Base-by-base conservation (phyloP, 2,113 vertebrate species). In the Channa argus region DNA sequence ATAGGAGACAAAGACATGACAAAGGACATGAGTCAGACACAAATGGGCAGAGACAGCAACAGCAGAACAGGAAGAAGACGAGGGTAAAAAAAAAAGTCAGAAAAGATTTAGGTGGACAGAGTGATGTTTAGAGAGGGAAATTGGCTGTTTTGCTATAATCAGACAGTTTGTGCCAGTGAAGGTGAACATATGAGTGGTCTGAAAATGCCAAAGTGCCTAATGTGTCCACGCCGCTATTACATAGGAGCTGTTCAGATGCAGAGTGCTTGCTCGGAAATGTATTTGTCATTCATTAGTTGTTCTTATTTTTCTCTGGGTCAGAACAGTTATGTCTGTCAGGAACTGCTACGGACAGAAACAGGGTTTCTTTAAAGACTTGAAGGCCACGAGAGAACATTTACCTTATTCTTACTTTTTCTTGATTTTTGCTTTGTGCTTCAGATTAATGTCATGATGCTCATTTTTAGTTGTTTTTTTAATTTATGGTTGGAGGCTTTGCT, bases 91-190 rank as follows among this genome's bases (percentile, higher is more conserved):
- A 37, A 56, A 34, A 64, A 64, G 53, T 56, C 41, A 63, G 58
- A 74, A 24, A 24, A 66, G 43, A 79, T 82, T 75, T 54, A 45
- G 58, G 61, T 44, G 46, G 54, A 55, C 38, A 38, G 44, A 73
- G 52, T 65, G 63, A 71, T 58, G 73, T 74, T 85, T 34, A 41
- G 45, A 63, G 66, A 41, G 39, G 43, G 36, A 83, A 79, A 84
- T 68, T 71, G 80, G 63, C 59, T 53, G 52, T 51, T 81, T 81
- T 80, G 47, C 43, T 39, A 61, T 63, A 72, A 83, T 79, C 76
- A 74, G 51, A 63, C 43, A 46, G 58, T 59, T 76, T 71, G 52
- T 34, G 34, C 38, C 8, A 56, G 60, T 24, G 49, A 67, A 10
- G 3, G 12, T 50, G 75, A 37, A 55, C 34, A 56, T 67, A 44